These are phyloP conservation scores for Magallana gigas DNA, from an alignment of 1,140 invertebrate genomes.

Conservation along the genomic window DNA sequence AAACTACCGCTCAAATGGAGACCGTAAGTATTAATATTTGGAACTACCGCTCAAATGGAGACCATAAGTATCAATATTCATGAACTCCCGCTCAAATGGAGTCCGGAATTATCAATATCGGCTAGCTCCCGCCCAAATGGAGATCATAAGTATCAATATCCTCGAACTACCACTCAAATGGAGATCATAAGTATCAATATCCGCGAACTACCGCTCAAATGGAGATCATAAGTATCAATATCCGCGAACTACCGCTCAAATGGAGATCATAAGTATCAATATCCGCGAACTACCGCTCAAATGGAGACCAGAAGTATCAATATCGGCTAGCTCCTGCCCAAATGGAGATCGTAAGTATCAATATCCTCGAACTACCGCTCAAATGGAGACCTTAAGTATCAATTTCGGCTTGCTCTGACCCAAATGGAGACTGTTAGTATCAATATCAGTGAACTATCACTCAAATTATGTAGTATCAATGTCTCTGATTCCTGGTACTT, in stretches of 20 bases:
- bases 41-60: conserved; percentile 29
- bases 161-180: conserved; percentile 1
- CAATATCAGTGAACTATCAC: not conserved
- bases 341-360: conserved; percentile 34
- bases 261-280: conserved; percentile 27
- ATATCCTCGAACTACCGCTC: not conserved
- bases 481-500: no score
- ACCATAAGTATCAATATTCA: conserved; percentile 7
- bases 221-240: conserved; percentile 31
- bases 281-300: not conserved
- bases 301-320: conserved; percentile 16
- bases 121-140: conserved; percentile 29
- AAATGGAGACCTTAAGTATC: conserved; percentile 32
- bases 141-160: not conserved
- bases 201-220: conserved; percentile 5
- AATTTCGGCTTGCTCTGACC: not conserved
- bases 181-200: conserved; percentile 19
- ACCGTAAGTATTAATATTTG: not conserved
- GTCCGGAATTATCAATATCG: conserved; percentile 4
- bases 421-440: conserved; percentile 22
- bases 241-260: not conserved
- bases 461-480: not conserved
- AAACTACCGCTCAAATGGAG: conserved; percentile 23
- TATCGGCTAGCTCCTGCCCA: not conserved
- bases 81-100: conserved; percentile 18